Evolutionary conservation across 2,113 vertebrate species (phyloP).

Genomic region (Euleptes europaea): DNA sequence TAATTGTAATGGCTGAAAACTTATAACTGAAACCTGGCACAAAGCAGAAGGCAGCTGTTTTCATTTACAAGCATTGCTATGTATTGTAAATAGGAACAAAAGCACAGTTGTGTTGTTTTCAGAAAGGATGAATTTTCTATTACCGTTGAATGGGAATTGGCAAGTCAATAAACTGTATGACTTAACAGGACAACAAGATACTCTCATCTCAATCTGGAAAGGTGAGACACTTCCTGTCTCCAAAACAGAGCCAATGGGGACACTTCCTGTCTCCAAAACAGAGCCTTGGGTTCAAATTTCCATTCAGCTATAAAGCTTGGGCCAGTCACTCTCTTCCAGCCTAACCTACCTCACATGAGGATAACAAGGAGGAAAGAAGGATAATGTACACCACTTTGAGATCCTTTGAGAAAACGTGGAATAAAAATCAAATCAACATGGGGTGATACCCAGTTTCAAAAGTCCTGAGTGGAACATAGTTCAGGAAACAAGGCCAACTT

Average conservation of each 20-base stretch:
- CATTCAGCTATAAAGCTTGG: no score
- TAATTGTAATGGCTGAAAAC: no score
- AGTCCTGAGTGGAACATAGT: no score
- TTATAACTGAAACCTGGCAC: not conserved
- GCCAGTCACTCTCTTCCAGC: no score
- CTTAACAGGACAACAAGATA: not conserved
- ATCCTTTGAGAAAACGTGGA: no score
- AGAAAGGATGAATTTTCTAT: not conserved
- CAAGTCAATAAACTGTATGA: not conserved
- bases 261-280: not conserved
- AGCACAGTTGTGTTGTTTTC: not conserved
- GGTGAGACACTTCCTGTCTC: not conserved
- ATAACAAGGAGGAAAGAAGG: no score
- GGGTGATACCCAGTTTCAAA: no score
- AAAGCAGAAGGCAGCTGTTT: not conserved
- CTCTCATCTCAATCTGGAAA: not conserved
- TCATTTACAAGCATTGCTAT: not conserved
- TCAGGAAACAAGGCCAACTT: no score
- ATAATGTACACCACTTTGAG: no score
- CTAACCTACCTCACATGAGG: no score
- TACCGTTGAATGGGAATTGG: not conserved
- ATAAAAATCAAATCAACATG: no score
- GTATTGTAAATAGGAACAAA: not conserved
- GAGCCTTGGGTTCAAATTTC: not conserved
- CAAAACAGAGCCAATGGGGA: not conserved